These are phyloP conservation scores for Anthrax anthrax DNA, from an alignment of 2,888 invertebrate species.

Conservation along the genomic window DNA sequence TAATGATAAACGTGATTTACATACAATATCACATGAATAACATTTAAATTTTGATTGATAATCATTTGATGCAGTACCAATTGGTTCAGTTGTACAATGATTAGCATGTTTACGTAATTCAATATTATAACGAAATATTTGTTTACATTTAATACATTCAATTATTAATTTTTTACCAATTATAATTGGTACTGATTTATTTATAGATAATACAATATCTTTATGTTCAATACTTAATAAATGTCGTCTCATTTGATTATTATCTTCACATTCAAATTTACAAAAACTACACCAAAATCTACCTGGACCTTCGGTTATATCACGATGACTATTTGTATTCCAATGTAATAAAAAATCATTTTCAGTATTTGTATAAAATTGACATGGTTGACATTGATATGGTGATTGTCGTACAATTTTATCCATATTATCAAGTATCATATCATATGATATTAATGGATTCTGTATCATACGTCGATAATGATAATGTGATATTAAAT, in stretches of 20 bases:
- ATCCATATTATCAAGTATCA: conserved; percentile 62
- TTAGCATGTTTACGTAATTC: conserved; percentile 51
- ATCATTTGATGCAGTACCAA: conserved; percentile 43
- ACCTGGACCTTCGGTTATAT: conserved; percentile 38
- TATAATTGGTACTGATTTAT: conserved; percentile 65
- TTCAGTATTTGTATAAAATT: conserved; percentile 68
- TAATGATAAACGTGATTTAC: conserved; percentile 47
- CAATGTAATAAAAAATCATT: conserved; percentile 59
- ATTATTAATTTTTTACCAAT: conserved; percentile 51
- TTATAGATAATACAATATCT: conserved; percentile 60
- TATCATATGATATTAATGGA: conserved; percentile 39
- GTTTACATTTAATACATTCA: conserved; percentile 50
- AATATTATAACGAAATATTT: conserved; percentile 58
- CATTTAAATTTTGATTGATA: conserved; percentile 53
- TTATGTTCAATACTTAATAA: conserved; percentile 50
- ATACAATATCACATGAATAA: conserved; percentile 41
- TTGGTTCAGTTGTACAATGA: conserved; percentile 36
- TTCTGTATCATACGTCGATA: conserved; percentile 53
- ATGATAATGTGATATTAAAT: conserved; percentile 75
- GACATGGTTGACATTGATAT: conserved; percentile 72
- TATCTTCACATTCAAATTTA: conserved; percentile 49
- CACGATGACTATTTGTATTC: conserved; percentile 46
- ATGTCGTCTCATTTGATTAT: conserved; percentile 53
- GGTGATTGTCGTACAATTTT: conserved; percentile 68
- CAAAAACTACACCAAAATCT: conserved; percentile 61